Conservation (phyloP, 1,140 invertebrate species). For the Pseudomyrmex cubaensis region DNA sequence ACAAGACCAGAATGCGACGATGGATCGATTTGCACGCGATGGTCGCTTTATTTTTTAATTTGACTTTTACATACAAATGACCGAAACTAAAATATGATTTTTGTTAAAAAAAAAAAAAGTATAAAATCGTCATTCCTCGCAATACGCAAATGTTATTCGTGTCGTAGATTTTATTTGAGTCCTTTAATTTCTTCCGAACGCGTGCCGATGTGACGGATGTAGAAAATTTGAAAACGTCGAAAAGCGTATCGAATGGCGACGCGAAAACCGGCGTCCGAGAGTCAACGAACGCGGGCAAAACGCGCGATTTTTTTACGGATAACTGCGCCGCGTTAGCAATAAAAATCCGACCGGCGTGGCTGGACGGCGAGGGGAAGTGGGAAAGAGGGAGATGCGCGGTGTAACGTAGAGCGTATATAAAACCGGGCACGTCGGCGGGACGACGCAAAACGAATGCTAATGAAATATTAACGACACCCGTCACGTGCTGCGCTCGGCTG, state of each 20-base stretch:
- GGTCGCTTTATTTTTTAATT: neutral
- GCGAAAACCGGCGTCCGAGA: conserved; percentile 32
- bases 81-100: neutral
- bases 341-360: conserved; percentile 47
- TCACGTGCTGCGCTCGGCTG: conserved; percentile 76
- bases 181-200: neutral
- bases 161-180: conserved; percentile 5
- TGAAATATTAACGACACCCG: conserved; percentile 82
- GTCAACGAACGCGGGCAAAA: conserved; percentile 55
- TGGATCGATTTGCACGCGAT: neutral
- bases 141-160: neutral
- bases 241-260: conserved; percentile 47
- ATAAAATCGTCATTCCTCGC: neutral
- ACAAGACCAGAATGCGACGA: neutral
- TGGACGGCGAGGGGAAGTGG: neutral
- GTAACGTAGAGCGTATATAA: conserved; percentile 60
- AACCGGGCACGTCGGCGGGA: conserved; percentile 59
- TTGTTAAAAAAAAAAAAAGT: neutral
- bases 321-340: conserved; percentile 64
- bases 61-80: neutral
- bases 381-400: neutral
- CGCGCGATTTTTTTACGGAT: conserved; percentile 71
- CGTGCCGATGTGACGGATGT: neutral
- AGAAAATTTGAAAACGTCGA: conserved; percentile 46
- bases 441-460: conserved; percentile 79